Evolutionary conservation across 2,888 invertebrate species (phyloP), one percentile per base, ranked within the genome.

Genomic region (Hirtodrosophila cameraria): DNA sequence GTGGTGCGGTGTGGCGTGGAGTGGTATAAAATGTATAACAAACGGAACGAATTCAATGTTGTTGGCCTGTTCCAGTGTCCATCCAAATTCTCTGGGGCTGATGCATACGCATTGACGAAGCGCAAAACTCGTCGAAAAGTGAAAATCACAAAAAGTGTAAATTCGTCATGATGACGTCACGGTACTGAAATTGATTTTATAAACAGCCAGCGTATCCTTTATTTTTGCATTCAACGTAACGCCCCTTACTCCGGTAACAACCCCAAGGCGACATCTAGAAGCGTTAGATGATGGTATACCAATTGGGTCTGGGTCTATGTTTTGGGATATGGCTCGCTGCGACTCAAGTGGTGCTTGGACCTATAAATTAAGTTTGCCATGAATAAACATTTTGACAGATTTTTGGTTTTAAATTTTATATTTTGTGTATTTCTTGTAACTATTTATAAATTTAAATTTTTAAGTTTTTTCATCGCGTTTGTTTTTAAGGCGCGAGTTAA

Each of bases 151-250:
- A 74, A 73, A 87, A 66, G 75, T 86, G 78, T 75, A 57, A 87
- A 90, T 90, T 90, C 90, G 90, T 86, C 89, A 89, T 86, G 88
- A 90, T 89, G 89, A 90, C 89, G 89, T 90, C 89, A 90, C 89
- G 90, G 73, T 85, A 59, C 43, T 50, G 71, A 75, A 89, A 90
- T 89, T 88, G 89, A 90, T 90, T 90, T 88, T 49, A 69, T 52
- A 75, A 73, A 67, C 83, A 78, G 86, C 63, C 83, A 82, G 86
- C 86, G 72, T 77, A 49, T 82, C 87, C 85, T 72, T 66, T 71
- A 65, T 61, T 62, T 79, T 69, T 62, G 79, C 75, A 73, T 75
- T 60, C 12, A 48, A 74, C 54, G 25, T 35, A 67, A 58, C 63
- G 69, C 70, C 63, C 43, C 59, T 68, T 33, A 33, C 48, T 11